Conservation (phyloP, 1,140 invertebrate species). For the Amphibalanus amphitrite region DNA sequence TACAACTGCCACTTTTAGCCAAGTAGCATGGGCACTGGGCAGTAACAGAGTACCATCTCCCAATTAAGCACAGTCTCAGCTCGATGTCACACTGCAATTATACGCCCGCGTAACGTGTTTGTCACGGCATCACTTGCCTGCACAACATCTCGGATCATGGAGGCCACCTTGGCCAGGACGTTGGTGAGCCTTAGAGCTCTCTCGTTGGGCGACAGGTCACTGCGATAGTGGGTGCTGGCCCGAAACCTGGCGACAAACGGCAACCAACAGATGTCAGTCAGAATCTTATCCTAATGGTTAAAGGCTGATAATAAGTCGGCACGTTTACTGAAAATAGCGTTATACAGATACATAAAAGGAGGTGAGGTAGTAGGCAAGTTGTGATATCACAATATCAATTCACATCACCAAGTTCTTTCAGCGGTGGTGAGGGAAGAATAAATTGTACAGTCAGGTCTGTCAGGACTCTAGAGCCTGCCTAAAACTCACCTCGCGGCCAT, state of each 20-base stretch:
- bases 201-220: slow-evolving; percentile 76
- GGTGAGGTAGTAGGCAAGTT: neutral
- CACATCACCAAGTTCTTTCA: neutral
- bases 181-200: slow-evolving; percentile 72
- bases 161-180: slow-evolving; percentile 60
- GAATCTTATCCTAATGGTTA: neutral
- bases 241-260: slow-evolving; percentile 22
- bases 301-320: neutral
- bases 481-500: slow-evolving; percentile 47
- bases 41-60: too few relatives aligned
- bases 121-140: slow-evolving; percentile 29
- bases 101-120: too few relatives aligned
- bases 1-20: too few relatives aligned
- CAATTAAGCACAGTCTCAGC: too few relatives aligned
- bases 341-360: neutral
- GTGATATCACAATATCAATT: neutral
- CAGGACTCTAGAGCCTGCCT: neutral
- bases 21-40: too few relatives aligned
- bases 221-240: slow-evolving; percentile 80
- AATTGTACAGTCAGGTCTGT: neutral
- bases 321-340: neutral
- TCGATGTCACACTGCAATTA: too few relatives aligned
- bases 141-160: slow-evolving; percentile 64
- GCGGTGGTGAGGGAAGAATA: neutral
- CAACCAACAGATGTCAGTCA: neutral